These are phyloP conservation scores for Lasiurus cinereus DNA, from an alignment of 2,113 vertebrate genomes.

Conservation along the genomic window DNA sequence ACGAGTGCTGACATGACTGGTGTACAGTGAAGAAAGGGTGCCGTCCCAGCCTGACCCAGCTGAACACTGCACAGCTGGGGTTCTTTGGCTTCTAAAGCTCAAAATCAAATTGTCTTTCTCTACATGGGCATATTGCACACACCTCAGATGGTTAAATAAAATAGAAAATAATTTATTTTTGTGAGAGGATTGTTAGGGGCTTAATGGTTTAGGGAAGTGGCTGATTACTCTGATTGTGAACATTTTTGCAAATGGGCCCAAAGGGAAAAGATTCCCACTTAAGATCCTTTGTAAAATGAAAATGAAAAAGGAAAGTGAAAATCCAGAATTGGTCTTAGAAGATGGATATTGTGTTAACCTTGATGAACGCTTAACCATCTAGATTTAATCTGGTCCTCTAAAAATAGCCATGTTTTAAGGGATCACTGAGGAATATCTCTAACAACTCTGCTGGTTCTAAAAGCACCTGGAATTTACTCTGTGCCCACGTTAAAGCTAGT, in stretches of 20 bases:
- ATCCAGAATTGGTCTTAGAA: not conserved
- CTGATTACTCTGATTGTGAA: not conserved
- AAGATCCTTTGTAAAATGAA: conserved; percentile 53
- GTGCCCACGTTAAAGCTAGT: not conserved
- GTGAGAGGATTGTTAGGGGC: not conserved
- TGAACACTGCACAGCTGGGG: not conserved
- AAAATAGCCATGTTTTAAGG: not conserved
- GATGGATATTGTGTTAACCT: not conserved
- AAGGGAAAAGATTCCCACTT: not conserved
- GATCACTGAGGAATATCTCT: conserved; percentile 1
- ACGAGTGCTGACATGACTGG: not conserved
- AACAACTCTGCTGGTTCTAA: not conserved
- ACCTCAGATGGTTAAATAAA: not conserved
- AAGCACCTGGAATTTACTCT: conserved; percentile 19
- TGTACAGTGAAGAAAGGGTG: not conserved
- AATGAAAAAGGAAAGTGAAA: not conserved
- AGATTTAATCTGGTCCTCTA: not conserved
- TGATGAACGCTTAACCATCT: not conserved
- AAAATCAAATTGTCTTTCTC: not conserved
- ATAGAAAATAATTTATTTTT: not conserved
- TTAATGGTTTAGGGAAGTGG: not conserved
- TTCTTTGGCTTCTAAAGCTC: not conserved
- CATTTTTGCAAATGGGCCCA: not conserved
- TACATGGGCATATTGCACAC: not conserved
- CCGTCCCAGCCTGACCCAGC: not conserved